Conservation (phyloP, 1,140 invertebrate species). For the Scaptomyza hsui region DNA sequence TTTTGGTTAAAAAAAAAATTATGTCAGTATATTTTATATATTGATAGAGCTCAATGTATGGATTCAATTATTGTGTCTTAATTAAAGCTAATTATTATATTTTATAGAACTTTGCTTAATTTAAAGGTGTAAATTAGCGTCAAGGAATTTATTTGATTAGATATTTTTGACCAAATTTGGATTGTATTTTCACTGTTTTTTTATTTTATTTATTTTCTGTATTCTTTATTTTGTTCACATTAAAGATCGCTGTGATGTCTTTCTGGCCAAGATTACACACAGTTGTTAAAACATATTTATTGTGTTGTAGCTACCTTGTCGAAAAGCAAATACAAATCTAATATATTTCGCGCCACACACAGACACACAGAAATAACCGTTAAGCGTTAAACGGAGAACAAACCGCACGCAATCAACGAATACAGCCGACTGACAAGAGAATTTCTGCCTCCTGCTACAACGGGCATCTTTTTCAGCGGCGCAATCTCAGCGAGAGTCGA, state of each 20-base stretch:
- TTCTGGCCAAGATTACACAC: slow-evolving; percentile 49
- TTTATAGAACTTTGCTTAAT: not conserved
- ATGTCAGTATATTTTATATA: no score
- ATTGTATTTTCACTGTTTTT: not conserved
- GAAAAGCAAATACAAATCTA: slow-evolving; percentile 18
- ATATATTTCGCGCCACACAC: slow-evolving; percentile 40
- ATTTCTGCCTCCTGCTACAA: slow-evolving; percentile 21
- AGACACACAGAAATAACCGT: slow-evolving; percentile 1
- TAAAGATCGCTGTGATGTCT: slow-evolving; percentile 8
- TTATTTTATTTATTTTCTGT: not conserved
- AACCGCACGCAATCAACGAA: slow-evolving; percentile 65
- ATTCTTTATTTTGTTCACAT: not conserved
- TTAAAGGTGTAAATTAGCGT: not conserved
- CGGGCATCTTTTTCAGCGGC: slow-evolving; percentile 66
- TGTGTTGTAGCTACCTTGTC: slow-evolving; percentile 51
- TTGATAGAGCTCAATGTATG: no score
- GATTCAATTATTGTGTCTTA: no score
- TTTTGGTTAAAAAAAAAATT: no score
- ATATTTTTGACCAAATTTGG: not conserved
- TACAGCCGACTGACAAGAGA: slow-evolving; percentile 62
- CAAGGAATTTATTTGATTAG: not conserved
- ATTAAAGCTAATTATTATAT: not conserved
- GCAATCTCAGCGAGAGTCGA: slow-evolving; percentile 58
- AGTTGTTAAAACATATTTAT: slow-evolving; percentile 58
- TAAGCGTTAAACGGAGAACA: slow-evolving; percentile 20